A percentile compares a stretch with the other conserved stretches of the same genome.
phyloP scores from a whole-genome alignment of 2,113 vertebrate species.

The Cryptotis parvus region DNA sequence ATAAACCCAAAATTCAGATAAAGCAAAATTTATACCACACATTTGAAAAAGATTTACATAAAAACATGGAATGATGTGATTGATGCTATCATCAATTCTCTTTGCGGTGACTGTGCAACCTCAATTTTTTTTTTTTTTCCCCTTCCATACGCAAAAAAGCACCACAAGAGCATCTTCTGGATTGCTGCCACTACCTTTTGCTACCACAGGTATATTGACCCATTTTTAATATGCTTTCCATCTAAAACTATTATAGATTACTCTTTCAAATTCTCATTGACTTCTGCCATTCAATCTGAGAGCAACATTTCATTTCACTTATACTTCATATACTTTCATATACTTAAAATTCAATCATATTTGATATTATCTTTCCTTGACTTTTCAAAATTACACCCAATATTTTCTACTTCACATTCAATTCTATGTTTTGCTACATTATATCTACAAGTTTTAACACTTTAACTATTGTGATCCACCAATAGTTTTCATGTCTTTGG shows the following conservation, averaged over 20 bases:
- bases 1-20: no score
- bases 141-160: accelerated
- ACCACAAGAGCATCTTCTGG: background rate
- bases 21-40: no score
- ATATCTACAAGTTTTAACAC: background rate
- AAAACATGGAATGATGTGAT: background rate
- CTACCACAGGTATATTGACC: background rate
- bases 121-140: background rate
- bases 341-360: background rate
- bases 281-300: background rate
- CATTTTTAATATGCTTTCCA: background rate
- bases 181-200: background rate
- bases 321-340: background rate
- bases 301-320: conserved; percentile 20
- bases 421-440: background rate
- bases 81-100: accelerated
- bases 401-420: conserved; percentile 6
- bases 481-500: background rate
- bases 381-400: accelerated
- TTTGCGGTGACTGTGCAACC: background rate
- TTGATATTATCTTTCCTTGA: background rate
- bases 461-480: background rate
- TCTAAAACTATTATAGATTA: background rate
- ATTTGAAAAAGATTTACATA: no score
- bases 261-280: background rate